Conservation (phyloP, 2,113 vertebrate genomes). For the Tupaia chinensis region DNA sequence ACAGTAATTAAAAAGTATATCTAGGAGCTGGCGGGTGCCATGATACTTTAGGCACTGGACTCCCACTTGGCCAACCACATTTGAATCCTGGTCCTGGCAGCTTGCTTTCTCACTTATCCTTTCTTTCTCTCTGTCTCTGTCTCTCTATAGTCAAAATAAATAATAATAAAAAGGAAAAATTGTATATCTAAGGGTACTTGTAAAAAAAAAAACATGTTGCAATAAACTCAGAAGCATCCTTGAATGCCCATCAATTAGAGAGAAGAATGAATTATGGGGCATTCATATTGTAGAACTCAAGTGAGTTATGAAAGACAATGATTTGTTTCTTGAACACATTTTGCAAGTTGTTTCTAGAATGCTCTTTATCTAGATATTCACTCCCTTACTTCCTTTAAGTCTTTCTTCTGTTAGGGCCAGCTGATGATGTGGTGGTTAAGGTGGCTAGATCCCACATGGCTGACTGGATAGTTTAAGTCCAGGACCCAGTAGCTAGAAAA, state of each 20-base stretch:
- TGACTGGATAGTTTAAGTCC: too few relatives aligned
- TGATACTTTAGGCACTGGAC: too few relatives aligned
- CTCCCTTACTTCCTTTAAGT: not conserved
- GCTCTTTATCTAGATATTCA: not conserved
- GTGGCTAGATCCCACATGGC: too few relatives aligned
- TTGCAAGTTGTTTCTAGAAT: not conserved
- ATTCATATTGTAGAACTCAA: not conserved
- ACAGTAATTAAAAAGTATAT: not conserved
- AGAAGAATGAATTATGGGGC: not conserved
- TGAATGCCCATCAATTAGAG: not conserved
- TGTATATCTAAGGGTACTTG: not conserved
- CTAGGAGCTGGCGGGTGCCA: too few relatives aligned
- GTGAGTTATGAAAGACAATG: not conserved
- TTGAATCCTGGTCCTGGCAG: too few relatives aligned
- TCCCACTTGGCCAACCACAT: too few relatives aligned
- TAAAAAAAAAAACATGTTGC: not conserved
- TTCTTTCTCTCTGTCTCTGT: too few relatives aligned
- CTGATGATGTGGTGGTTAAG: too few relatives aligned
- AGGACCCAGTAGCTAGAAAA: too few relatives aligned
- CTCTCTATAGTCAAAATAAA: too few relatives aligned
- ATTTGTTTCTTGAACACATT: not conserved
- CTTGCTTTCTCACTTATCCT: too few relatives aligned
- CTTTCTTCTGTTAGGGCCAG: not conserved
- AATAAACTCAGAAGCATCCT: not conserved
- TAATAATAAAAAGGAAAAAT: not conserved